These are phyloP conservation scores for Tachyglossus aculeatus DNA, from an alignment of 2,797 vertebrate species.

Conservation along the genomic window DNA sequence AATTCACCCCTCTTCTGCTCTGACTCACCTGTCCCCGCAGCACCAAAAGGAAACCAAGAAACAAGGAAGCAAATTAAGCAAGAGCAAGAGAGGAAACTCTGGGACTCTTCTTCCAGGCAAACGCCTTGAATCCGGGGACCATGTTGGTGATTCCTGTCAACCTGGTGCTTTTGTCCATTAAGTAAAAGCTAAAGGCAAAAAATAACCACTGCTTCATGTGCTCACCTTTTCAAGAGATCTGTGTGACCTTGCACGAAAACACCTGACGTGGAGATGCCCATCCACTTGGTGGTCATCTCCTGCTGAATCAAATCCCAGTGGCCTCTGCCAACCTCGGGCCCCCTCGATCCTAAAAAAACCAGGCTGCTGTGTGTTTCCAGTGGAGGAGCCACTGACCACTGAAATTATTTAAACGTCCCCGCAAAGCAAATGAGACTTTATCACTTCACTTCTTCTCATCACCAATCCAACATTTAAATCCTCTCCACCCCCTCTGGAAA, in stretches of 20 bases:
- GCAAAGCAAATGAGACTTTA: constrained; percentile 44
- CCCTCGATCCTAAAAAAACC: constrained; percentile 1
- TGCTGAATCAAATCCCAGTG: background rate
- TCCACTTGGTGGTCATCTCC: background rate
- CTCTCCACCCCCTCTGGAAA: background rate
- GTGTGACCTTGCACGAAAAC: no score
- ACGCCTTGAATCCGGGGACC: background rate
- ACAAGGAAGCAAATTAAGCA: no score
- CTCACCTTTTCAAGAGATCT: no score
- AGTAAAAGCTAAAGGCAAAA: no score
- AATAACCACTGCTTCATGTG: no score
- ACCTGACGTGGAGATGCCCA: background rate
- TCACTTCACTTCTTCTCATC: constrained; percentile 27
- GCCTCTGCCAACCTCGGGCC: constrained; percentile 11
- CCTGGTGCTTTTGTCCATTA: no score
- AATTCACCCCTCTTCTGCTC: no score
- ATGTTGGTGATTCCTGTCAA: background rate
- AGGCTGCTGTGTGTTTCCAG: constrained; percentile 42
- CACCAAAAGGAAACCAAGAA: background rate
- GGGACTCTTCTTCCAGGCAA: background rate
- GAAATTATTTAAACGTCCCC: constrained; percentile 60
- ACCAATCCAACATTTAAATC: constrained; percentile 27
- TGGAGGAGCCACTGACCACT: constrained; percentile 44
- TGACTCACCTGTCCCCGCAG: no score
- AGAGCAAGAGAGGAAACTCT: no score